Conservation (phyloP, 2,888 invertebrate species). For the Aplocera efformata region DNA sequence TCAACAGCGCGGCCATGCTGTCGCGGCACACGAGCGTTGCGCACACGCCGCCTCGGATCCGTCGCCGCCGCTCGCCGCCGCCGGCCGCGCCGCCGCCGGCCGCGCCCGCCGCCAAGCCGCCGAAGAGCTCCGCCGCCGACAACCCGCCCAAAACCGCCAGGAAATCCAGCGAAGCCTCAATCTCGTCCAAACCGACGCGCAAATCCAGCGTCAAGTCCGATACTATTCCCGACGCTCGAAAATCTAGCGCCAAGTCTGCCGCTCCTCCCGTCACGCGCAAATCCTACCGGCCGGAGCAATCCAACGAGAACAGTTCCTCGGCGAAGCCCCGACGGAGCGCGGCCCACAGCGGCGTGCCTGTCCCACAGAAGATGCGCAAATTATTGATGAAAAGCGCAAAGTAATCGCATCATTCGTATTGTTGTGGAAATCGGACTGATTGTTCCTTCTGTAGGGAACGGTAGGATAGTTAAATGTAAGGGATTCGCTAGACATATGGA, state of each 20-base stretch:
- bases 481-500: conserved; percentile 52
- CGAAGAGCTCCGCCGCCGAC: conserved; percentile 28
- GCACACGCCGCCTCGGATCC: conserved; percentile 74
- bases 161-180: conserved; percentile 35
- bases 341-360: conserved; percentile 60
- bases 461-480: conserved; percentile 34
- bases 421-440: conserved; percentile 35
- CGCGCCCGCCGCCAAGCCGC: conserved; percentile 6
- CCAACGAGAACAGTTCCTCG: conserved; percentile 24
- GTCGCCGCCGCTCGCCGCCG: conserved; percentile 55
- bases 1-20: conserved; percentile 66
- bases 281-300: conserved; percentile 22
- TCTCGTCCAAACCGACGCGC: conserved; percentile 17
- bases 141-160: conserved; percentile 26
- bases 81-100: conserved; percentile 39
- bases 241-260: conserved; percentile 14
- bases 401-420: conserved; percentile 31
- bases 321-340: conserved; percentile 38
- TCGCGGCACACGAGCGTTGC: conserved; percentile 68
- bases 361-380: conserved; percentile 63
- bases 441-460: conserved; percentile 15
- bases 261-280: conserved; percentile 28
- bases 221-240: conserved; percentile 20
- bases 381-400: conserved; percentile 49
- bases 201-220: conserved; percentile 8